Conservation (phyloP, 2,113 vertebrate species). For the Coptodon rendalli region DNA sequence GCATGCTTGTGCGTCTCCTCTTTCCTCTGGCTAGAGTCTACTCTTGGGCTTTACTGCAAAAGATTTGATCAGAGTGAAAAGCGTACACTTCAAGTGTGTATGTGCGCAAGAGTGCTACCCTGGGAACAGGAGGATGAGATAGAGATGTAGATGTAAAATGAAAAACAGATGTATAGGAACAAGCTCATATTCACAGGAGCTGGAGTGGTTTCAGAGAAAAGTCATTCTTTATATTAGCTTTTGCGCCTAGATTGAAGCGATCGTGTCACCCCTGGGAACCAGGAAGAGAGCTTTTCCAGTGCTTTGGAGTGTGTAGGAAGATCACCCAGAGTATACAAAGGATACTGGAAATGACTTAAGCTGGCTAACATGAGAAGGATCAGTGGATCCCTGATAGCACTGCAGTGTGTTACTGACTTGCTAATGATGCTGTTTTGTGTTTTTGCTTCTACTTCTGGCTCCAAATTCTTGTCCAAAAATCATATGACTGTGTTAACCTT, state of each 20-base stretch:
- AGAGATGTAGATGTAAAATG: neutral
- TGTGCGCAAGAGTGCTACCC: neutral
- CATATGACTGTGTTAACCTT: neutral
- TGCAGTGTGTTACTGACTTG: neutral
- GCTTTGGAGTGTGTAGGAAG: neutral
- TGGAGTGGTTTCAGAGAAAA: slow-evolving; percentile 14
- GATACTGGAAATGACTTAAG: neutral
- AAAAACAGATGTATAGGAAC: neutral
- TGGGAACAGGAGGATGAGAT: neutral
- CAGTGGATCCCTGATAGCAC: neutral
- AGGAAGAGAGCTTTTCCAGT: neutral
- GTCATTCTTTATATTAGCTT: neutral
- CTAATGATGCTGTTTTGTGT: neutral
- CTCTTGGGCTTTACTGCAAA: slow-evolving; percentile 9
- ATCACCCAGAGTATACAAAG: neutral
- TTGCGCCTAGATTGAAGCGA: neutral
- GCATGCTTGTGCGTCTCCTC: neutral
- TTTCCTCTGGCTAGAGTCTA: slow-evolving; percentile 18
- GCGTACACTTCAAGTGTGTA: neutral
- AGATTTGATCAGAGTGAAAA: slow-evolving; percentile 38
- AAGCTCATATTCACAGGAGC: neutral
- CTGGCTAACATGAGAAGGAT: neutral
- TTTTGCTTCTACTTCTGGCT: neutral
- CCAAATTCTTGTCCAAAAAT: neutral
- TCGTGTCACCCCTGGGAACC: neutral